These are phyloP conservation scores for Ibidorhyncha struthersii DNA, from an alignment of 2,113 vertebrate species.

Conservation along the genomic window DNA sequence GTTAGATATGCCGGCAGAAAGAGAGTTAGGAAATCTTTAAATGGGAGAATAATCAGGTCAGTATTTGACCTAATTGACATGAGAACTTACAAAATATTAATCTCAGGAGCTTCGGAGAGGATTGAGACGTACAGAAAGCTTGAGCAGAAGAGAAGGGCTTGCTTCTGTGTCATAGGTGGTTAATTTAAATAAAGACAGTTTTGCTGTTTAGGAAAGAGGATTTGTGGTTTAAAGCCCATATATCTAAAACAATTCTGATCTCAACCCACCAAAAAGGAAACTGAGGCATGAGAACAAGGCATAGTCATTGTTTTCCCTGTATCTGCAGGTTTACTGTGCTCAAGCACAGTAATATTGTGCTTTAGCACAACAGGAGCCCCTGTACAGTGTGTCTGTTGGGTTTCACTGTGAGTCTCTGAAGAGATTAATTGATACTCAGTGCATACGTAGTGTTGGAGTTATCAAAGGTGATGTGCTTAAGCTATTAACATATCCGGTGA, in stretches of 20 bases:
- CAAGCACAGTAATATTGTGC: not conserved
- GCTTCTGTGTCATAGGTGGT: not conserved
- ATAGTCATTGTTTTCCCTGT: not conserved
- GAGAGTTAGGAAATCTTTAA: not conserved
- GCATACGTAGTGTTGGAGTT: not conserved
- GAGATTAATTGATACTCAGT: not conserved
- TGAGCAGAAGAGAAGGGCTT: not conserved
- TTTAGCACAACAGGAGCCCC: not conserved
- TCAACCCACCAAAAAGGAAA: not conserved
- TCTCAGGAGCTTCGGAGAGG: not conserved
- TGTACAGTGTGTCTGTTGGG: not conserved
- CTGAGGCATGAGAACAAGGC: not conserved
- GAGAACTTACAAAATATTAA: not conserved
- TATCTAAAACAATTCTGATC: not conserved
- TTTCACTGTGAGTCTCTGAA: not conserved
- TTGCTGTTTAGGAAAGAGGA: not conserved
- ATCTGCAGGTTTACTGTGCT: not conserved
- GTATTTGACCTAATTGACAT: slow-evolving; percentile 23
- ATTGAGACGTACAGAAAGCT: not conserved
- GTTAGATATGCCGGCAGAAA: not conserved
- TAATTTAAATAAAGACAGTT: not conserved
- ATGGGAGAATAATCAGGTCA: not conserved
- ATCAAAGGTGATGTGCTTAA: not conserved
- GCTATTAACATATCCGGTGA: not conserved
- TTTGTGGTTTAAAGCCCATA: not conserved